A percentile compares a stretch with the other conserved stretches of the same genome.
Evolutionary conservation across 2,888 invertebrate species (phyloP).

Genomic region (Drosophila atripex): DNA sequence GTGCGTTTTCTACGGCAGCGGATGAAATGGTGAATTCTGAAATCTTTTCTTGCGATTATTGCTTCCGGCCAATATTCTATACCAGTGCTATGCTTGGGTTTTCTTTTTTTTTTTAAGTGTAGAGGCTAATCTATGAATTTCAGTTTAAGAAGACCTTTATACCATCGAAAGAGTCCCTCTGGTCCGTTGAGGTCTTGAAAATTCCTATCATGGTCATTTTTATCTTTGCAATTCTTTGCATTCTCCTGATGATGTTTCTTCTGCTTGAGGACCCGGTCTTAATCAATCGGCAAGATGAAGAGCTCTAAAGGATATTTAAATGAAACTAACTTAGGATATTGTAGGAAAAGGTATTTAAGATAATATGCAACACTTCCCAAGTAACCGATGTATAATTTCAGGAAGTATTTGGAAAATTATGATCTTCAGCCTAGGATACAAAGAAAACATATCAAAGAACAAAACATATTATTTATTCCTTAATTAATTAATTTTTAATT

Average conservation of each 20-base stretch:
- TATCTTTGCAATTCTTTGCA: slow-evolving; percentile 19
- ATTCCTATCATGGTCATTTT: slow-evolving; percentile 27
- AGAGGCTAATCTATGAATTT: slow-evolving; percentile 22
- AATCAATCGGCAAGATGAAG: slow-evolving; percentile 1
- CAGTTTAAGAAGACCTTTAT: slow-evolving; percentile 11
- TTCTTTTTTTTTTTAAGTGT: neutral
- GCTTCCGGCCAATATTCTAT: slow-evolving; percentile 1
- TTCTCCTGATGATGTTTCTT: slow-evolving; percentile 25
- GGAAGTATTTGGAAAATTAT: neutral
- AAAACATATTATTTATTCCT: neutral
- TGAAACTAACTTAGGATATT: neutral
- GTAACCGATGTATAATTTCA: neutral
- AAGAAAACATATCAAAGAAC: neutral
- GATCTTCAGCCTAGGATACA: neutral
- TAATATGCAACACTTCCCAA: neutral
- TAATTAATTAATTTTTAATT: no score
- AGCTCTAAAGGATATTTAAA: neutral
- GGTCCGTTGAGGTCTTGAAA: slow-evolving; percentile 23
- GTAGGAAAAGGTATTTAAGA: neutral
- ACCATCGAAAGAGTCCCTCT: slow-evolving; percentile 21
- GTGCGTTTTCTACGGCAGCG: neutral
- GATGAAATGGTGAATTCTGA: neutral
- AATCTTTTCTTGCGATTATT: neutral
- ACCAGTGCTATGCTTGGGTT: neutral
- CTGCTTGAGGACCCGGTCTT: slow-evolving; percentile 1